Evolutionary conservation across 2,888 invertebrate species (phyloP).

Genomic region (Drosophila robusta): DNA sequence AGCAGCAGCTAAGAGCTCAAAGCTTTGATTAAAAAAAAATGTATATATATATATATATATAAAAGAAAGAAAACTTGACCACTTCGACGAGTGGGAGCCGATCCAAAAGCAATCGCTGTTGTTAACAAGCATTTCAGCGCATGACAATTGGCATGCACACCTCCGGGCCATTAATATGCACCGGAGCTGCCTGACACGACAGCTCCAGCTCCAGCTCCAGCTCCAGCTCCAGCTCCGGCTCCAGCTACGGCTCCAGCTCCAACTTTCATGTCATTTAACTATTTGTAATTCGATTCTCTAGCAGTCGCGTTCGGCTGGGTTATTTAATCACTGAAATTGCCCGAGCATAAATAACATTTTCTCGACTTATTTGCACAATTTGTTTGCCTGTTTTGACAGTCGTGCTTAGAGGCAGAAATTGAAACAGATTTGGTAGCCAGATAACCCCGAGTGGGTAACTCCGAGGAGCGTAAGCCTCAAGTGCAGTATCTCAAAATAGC

Average conservation of each 20-base stretch:
- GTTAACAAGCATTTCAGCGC: conserved; percentile 84
- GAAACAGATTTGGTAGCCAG: conserved; percentile 53
- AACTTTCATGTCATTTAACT: conserved; percentile 64
- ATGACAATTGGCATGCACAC: conserved; percentile 83
- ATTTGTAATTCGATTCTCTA: conserved; percentile 50
- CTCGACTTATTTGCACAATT: conserved; percentile 79
- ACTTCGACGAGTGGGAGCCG: conserved; percentile 55
- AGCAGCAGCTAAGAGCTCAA: conserved; percentile 13
- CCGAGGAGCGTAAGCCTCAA: neutral
- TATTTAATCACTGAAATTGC: conserved; percentile 71
- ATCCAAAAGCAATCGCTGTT: conserved; percentile 68
- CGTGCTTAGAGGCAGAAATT: conserved; percentile 58
- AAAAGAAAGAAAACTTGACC: conserved; percentile 15
- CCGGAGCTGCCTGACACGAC: conserved; percentile 9
- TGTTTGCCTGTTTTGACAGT: conserved; percentile 80
- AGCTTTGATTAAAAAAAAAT: conserved; percentile 77
- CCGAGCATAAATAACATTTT: conserved; percentile 73
- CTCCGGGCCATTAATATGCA: conserved; percentile 78
- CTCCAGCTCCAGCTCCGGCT: neutral
- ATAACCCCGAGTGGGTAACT: conserved; percentile 10
- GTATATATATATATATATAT: neutral
- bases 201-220: neutral
- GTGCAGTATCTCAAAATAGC: neutral
- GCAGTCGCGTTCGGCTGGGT: conserved; percentile 46
- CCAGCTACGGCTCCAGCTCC: neutral